phyloP scores from a whole-genome alignment of 1,140 invertebrate species.

The Pogonomyrmex barbatus region DNA sequence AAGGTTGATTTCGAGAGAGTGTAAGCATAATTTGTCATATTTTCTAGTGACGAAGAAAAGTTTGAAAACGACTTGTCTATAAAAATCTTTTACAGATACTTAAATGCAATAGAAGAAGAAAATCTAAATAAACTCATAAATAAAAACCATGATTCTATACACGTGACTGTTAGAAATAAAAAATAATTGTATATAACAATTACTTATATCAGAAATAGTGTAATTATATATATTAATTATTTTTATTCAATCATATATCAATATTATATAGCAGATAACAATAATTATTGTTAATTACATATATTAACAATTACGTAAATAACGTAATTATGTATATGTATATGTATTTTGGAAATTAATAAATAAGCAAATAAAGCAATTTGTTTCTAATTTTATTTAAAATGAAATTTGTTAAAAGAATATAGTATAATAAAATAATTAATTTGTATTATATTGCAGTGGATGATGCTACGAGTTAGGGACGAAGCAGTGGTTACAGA shows the following conservation, averaged over 20 bases:
- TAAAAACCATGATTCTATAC: too few species aligned
- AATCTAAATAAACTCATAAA: background rate
- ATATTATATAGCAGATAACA: background rate
- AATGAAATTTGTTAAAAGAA: background rate
- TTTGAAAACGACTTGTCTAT: background rate
- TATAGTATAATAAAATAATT: background rate
- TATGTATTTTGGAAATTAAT: background rate
- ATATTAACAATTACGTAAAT: background rate
- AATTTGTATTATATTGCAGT: conserved; percentile 67
- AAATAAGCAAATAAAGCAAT: background rate
- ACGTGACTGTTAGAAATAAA: too few species aligned
- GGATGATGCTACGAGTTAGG: conserved; percentile 75
- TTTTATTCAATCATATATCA: background rate
- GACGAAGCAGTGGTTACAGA: conserved; percentile 65
- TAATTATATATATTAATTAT: too few species aligned
- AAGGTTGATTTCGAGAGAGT: conserved; percentile 26
- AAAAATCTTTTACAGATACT: background rate
- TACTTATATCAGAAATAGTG: too few species aligned
- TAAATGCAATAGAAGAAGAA: background rate
- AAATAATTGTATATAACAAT: too few species aligned
- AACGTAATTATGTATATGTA: too few species aligned
- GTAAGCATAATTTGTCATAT: conserved; percentile 37
- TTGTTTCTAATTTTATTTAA: background rate
- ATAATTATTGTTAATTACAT: conserved; percentile 1
- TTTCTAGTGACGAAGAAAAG: background rate